Evolutionary conservation across 2,113 vertebrate genomes (phyloP).

Genomic region (Mugil cephalus): DNA sequence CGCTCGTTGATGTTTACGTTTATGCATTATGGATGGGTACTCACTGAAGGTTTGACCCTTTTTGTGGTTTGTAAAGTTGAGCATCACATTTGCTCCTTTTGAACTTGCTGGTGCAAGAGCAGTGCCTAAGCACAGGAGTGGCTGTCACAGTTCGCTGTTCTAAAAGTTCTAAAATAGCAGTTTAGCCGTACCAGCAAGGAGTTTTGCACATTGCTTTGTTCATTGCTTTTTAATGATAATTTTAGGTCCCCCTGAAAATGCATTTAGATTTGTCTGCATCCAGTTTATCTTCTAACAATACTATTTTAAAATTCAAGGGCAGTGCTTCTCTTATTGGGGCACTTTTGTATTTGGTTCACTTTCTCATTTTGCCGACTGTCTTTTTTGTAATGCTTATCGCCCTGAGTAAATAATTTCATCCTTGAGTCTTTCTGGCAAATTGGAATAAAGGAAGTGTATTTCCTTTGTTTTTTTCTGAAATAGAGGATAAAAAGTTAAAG

Average conservation of each 20-base stretch:
- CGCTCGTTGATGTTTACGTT: constrained; percentile 41
- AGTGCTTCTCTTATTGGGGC: background rate
- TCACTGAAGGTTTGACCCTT: constrained; percentile 14
- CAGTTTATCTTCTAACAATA: background rate
- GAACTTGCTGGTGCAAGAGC: background rate
- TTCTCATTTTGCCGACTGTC: constrained; percentile 31
- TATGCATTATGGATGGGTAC: constrained; percentile 32
- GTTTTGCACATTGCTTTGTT: background rate
- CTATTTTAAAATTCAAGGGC: constrained; percentile 15
- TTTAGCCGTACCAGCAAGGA: background rate
- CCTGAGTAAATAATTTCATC: constrained; percentile 27
- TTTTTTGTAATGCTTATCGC: constrained; percentile 23
- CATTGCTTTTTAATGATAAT: background rate
- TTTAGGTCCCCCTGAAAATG: background rate
- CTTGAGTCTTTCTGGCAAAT: constrained; percentile 7
- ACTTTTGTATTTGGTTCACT: constrained; percentile 12
- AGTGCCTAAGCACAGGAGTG: no score
- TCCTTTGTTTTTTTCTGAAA: background rate
- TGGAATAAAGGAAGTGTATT: background rate
- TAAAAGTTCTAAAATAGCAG: background rate
- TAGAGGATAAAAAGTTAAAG: background rate
- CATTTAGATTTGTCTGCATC: background rate
- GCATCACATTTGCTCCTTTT: constrained; percentile 23
- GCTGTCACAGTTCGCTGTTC: no score
- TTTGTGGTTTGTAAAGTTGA: constrained; percentile 10